A percentile compares a stretch with the other conserved stretches of the same genome.
These are phyloP conservation scores for Coelopa frigida DNA, from an alignment of 1,140 invertebrate species.

Conservation along the genomic window DNA sequence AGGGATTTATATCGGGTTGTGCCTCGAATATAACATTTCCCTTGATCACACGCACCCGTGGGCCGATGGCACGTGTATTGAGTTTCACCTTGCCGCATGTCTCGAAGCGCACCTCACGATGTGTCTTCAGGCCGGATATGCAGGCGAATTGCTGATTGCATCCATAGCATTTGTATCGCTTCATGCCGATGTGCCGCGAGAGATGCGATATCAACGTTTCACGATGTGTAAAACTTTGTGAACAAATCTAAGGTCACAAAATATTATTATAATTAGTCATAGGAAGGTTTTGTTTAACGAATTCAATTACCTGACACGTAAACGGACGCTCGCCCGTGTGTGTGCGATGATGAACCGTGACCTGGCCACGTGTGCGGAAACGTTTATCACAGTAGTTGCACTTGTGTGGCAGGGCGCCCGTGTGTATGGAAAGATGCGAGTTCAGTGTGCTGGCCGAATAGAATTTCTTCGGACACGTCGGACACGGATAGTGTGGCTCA, in stretches of 20 bases:
- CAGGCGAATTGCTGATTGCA: constrained; percentile 40
- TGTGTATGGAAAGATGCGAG: constrained; percentile 35
- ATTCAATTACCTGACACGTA: constrained; percentile 60
- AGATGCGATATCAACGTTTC: constrained; percentile 39
- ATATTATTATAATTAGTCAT: background rate
- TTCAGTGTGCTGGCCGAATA: constrained; percentile 28
- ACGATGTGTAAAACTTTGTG: constrained; percentile 35
- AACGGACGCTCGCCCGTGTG: constrained; percentile 82
- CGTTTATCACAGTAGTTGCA: constrained; percentile 37
- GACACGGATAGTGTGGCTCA: constrained; percentile 11
- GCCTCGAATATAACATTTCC: constrained; percentile 35
- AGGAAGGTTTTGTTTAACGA: background rate
- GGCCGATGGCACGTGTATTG: constrained; percentile 35
- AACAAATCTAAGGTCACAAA: constrained; percentile 23
- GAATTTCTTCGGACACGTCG: constrained; percentile 26
- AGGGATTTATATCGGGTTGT: constrained; percentile 35
- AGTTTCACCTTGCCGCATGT: constrained; percentile 38
- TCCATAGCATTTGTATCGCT: constrained; percentile 41
- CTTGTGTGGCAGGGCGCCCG: constrained; percentile 33
- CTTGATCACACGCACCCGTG: constrained; percentile 33
- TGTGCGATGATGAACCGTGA: constrained; percentile 67
- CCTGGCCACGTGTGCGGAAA: constrained; percentile 37
- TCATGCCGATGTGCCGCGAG: constrained; percentile 41
- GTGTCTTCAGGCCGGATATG: constrained; percentile 35
- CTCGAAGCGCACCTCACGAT: constrained; percentile 35